Evolutionary conservation across 2,113 vertebrate species (phyloP).

Genomic region (Psilopsiagon aymara): DNA sequence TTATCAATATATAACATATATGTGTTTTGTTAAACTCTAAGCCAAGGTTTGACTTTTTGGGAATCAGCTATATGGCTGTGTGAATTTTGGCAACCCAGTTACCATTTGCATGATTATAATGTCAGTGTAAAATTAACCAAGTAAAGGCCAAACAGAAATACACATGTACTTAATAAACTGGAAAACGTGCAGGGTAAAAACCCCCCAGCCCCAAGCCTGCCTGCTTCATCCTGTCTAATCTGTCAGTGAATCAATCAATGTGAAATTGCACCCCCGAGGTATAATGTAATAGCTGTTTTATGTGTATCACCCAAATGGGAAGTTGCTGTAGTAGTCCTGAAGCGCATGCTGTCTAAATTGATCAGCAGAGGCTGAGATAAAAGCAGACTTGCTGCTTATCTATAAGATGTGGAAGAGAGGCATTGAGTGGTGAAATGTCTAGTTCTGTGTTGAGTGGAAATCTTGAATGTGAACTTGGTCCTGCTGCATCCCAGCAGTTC

Average conservation of each 20-base stretch:
- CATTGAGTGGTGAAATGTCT: neutral
- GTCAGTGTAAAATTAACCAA: neutral
- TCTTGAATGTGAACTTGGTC: neutral
- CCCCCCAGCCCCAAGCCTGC: neutral
- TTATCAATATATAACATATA: neutral
- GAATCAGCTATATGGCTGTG: neutral
- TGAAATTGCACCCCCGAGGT: neutral
- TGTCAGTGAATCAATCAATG: constrained; percentile 11
- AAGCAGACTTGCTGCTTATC: neutral
- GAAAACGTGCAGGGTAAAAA: fast-evolving
- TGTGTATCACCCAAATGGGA: neutral
- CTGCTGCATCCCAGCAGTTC: neutral
- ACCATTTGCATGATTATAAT: neutral
- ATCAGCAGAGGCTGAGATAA: neutral
- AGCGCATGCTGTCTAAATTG: neutral
- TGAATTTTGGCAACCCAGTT: neutral
- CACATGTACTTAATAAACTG: neutral
- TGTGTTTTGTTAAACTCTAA: neutral
- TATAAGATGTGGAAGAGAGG: neutral
- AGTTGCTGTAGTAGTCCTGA: neutral
- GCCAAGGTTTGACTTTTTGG: neutral
- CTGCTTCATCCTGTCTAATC: neutral
- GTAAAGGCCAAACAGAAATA: neutral
- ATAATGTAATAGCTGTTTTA: neutral
- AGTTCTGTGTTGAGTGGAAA: neutral